phyloP scores from a whole-genome alignment of 2,797 vertebrate genomes.

The Enteromius argenteus region DNA sequence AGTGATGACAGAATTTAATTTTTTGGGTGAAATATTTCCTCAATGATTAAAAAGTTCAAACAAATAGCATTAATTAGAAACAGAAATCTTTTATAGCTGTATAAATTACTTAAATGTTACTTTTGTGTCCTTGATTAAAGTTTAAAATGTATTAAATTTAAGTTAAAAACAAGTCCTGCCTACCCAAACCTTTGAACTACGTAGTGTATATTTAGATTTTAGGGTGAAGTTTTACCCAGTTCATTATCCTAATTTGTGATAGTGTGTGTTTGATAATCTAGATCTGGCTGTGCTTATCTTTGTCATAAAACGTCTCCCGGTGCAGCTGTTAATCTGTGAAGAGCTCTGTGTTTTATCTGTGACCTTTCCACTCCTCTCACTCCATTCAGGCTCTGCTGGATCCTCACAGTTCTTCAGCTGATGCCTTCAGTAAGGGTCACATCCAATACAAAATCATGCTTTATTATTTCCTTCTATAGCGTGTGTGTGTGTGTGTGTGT shows the following conservation, averaged over 20 bases:
- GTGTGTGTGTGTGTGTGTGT: background rate
- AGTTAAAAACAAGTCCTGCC: background rate
- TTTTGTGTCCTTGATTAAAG: background rate
- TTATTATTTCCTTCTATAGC: background rate
- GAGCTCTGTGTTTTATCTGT: constrained; percentile 13
- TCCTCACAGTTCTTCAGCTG: background rate
- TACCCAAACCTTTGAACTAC: background rate
- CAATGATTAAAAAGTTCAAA: background rate
- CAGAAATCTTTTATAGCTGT: background rate
- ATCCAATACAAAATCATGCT: background rate
- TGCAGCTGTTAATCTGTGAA: background rate
- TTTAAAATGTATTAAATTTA: too few species aligned
- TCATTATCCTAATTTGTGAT: background rate
- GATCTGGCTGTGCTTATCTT: constrained; percentile 20
- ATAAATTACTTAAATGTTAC: background rate
- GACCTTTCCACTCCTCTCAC: constrained; percentile 16
- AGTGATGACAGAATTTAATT: too few species aligned
- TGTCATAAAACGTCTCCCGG: constrained; percentile 5
- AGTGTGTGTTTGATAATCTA: constrained; percentile 9
- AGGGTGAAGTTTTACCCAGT: background rate
- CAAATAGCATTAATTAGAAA: background rate
- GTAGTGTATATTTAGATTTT: background rate
- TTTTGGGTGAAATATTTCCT: too few species aligned
- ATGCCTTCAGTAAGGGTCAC: constrained; percentile 15
- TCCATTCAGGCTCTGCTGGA: background rate